Percentiles rank a stretch among this genome's conserved stretches.
phyloP scores from a whole-genome alignment of 1,140 invertebrate species.

The Scaptomyza montana region DNA sequence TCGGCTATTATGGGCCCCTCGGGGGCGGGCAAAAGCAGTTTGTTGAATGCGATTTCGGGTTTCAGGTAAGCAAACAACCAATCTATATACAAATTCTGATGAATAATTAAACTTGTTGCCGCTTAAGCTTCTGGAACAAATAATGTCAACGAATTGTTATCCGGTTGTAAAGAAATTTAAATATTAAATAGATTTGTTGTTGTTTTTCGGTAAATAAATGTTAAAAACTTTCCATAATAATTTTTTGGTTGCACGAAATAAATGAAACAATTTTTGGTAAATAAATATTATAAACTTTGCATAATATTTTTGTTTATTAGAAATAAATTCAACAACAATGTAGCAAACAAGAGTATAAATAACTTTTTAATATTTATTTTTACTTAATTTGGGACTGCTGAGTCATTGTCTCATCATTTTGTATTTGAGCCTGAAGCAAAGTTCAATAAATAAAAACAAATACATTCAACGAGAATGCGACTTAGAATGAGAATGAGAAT shows the following conservation, averaged over 20 bases:
- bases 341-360: not conserved
- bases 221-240: too few relatives aligned
- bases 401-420: constrained; percentile 22
- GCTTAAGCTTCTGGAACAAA: constrained; percentile 10
- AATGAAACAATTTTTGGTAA: not conserved
- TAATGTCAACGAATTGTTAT: constrained; percentile 2
- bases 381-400: not conserved
- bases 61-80: constrained; percentile 85
- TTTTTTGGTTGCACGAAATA: too few relatives aligned
- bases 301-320: too few relatives aligned
- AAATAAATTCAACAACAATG: too few relatives aligned
- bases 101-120: constrained; percentile 16
- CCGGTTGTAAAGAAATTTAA: constrained; percentile 9
- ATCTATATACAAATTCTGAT: not conserved
- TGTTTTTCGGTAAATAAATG: not conserved
- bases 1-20: constrained; percentile 94
- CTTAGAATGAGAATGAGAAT: not conserved
- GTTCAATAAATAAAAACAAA: not conserved
- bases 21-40: constrained; percentile 92
- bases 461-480: constrained; percentile 11
- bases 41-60: constrained; percentile 89
- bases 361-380: not conserved
- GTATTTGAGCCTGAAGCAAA: not conserved
- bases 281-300: not conserved
- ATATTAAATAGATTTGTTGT: constrained; percentile 8